A percentile compares a stretch with the other conserved stretches of the same genome.
These are phyloP conservation scores for Micronycteris hirsuta DNA, from an alignment of 2,113 vertebrate genomes.

Conservation along the genomic window DNA sequence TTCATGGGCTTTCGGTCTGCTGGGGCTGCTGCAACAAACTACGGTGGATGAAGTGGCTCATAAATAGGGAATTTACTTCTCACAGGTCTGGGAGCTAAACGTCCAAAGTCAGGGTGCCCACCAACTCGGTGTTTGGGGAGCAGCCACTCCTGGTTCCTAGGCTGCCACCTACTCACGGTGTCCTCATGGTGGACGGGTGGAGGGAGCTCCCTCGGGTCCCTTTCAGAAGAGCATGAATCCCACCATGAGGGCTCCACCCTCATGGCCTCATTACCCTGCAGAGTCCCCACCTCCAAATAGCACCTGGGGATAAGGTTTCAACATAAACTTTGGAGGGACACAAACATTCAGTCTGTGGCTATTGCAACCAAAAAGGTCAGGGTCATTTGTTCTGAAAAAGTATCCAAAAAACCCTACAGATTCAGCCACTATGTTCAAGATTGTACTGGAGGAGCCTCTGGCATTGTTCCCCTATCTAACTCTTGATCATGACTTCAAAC, in stretches of 20 bases:
- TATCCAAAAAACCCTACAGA: neutral
- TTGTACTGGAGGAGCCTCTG: neutral
- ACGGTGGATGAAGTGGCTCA: accelerated
- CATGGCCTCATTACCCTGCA: too few species aligned
- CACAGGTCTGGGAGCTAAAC: neutral
- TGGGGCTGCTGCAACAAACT: neutral
- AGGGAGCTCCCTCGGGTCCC: too few species aligned
- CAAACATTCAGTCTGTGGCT: neutral
- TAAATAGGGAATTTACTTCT: neutral
- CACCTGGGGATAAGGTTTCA: neutral
- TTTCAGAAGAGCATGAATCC: neutral
- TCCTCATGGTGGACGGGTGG: neutral
- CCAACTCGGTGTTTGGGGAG: accelerated
- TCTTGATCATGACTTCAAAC: neutral
- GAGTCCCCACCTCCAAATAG: neutral
- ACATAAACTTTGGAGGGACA: neutral
- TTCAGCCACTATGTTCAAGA: too few species aligned
- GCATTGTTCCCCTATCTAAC: neutral
- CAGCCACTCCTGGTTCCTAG: neutral
- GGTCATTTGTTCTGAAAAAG: neutral
- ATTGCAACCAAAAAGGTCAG: neutral
- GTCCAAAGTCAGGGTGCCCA: neutral
- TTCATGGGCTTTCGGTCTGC: accelerated
- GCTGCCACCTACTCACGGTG: accelerated
- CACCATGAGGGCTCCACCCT: neutral